Percentiles rank a stretch among this genome's conserved stretches.
These are phyloP conservation scores for Gnatocerus cornutus DNA, from an alignment of 2,888 invertebrate genomes.

Conservation along the genomic window DNA sequence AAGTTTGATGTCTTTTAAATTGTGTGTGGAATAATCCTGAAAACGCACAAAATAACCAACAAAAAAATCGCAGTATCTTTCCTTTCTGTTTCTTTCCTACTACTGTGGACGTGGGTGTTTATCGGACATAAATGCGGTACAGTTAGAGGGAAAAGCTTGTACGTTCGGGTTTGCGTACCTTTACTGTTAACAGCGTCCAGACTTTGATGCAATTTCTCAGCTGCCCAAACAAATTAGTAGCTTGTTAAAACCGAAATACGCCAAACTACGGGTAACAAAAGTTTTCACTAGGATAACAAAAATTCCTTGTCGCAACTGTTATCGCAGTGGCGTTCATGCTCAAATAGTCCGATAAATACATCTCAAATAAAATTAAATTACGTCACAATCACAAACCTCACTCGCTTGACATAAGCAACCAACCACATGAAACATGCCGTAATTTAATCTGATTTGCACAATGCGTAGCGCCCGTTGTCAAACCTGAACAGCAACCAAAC, in stretches of 20 bases:
- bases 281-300: background rate
- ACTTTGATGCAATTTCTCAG: constrained; percentile 77
- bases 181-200: constrained; percentile 78
- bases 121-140: constrained; percentile 31
- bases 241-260: constrained; percentile 64
- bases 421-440: constrained; percentile 13
- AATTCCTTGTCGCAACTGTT: background rate
- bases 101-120: constrained; percentile 27
- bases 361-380: constrained; percentile 30
- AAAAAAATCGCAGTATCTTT: constrained; percentile 9
- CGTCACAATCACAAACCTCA: constrained; percentile 14
- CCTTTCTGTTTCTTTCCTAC: background rate
- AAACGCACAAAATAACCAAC: constrained; percentile 23
- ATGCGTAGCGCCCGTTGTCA: constrained; percentile 34
- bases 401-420: background rate
- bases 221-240: constrained; percentile 71
- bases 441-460: constrained; percentile 32
- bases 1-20: constrained; percentile 58
- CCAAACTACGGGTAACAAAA: constrained; percentile 26
- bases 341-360: background rate
- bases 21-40: constrained; percentile 51
- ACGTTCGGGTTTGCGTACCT: constrained; percentile 72
- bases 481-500: constrained; percentile 48
- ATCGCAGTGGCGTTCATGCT: background rate
- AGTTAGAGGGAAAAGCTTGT: constrained; percentile 17